phyloP scores from a whole-genome alignment of 2,113 vertebrate species.

The Microcebus murinus region DNA sequence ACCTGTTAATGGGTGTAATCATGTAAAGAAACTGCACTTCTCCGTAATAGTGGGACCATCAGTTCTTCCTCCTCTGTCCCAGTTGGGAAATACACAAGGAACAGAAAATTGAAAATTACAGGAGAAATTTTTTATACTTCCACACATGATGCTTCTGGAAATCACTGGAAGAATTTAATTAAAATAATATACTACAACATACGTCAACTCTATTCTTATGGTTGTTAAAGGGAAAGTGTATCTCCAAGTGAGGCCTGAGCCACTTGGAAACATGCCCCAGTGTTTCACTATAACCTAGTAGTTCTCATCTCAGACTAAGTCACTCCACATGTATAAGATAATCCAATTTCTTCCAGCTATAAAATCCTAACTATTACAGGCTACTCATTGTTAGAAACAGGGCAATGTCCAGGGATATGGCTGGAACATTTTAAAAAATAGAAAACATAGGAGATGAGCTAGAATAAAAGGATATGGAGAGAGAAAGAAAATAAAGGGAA shows the following conservation, averaged over 20 bases:
- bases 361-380: background rate
- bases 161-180: constrained; percentile 17
- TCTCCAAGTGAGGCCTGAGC: background rate
- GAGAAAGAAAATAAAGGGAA: background rate
- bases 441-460: background rate
- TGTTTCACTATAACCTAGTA: background rate
- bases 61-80: background rate
- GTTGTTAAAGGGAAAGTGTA: background rate
- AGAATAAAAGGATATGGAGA: background rate
- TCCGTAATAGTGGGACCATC: background rate
- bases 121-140: background rate
- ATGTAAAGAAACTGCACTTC: background rate
- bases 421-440: background rate
- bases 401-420: background rate
- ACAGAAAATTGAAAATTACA: background rate
- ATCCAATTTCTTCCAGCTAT: background rate
- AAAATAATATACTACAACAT: background rate
- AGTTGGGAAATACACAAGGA: background rate
- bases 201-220: background rate
- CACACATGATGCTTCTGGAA: background rate
- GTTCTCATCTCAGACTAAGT: background rate
- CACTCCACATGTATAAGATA: background rate
- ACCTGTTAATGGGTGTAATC: background rate
- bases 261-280: background rate
- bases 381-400: constrained; percentile 5